A percentile compares a stretch with the other conserved stretches of the same genome.
Conservation (phyloP, 2,113 vertebrate species). For the Podocnemis expansa region DNA sequence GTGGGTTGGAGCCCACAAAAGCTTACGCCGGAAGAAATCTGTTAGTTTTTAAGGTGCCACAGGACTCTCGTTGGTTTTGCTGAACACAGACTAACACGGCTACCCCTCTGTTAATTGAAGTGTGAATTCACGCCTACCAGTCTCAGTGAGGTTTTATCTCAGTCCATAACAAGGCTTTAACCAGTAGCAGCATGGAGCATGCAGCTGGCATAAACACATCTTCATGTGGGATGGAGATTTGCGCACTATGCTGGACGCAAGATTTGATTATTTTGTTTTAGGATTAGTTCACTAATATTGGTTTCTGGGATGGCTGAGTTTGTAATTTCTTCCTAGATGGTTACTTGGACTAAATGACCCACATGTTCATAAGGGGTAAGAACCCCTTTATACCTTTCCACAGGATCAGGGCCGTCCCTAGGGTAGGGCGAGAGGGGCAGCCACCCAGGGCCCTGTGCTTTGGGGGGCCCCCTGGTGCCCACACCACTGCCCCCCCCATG, state of each 20-base stretch:
- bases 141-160: neutral
- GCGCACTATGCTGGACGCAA: neutral
- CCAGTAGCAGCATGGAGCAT: neutral
- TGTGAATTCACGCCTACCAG: neutral
- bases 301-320: neutral
- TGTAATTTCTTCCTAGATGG: neutral
- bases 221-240: neutral
- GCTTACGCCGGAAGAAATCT: too few relatives aligned
- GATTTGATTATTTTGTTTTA: neutral
- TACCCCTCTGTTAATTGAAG: neutral
- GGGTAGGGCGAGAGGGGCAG: too few relatives aligned
- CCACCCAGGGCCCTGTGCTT: too few relatives aligned
- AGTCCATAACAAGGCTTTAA: neutral
- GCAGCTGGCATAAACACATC: neutral
- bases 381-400: neutral
- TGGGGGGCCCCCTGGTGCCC: too few relatives aligned
- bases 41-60: too few relatives aligned
- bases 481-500: too few relatives aligned
- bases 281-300: fast-evolving
- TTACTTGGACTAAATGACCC: neutral
- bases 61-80: too few relatives aligned
- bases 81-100: too few relatives aligned
- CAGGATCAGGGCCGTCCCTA: too few relatives aligned
- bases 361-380: neutral
- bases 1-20: too few relatives aligned